Evolutionary conservation across 2,113 vertebrate species (phyloP), one percentile per base, ranked within the genome.

Genomic region (Phylloscopus trochilus): DNA sequence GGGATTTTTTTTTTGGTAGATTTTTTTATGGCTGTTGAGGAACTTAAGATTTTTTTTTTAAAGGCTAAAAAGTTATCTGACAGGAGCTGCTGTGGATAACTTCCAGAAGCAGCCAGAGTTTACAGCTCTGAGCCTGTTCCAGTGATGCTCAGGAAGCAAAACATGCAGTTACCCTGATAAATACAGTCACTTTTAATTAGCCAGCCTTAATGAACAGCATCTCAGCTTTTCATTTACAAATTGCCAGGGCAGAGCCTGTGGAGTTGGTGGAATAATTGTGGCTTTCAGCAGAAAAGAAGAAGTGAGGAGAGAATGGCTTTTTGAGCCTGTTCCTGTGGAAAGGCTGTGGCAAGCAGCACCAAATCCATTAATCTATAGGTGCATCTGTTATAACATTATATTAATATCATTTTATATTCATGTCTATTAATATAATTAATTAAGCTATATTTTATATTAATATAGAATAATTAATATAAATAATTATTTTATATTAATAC

Each of bases 171-270:
- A 63, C 21, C 79, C 2, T 82, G 89, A 58, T 95, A 92, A 95
- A 88, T 55, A 74, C 12, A 89, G 44, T 56, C 93, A 92, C 73
- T 56, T 95, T 90, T 95, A 94, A 94, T 96, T 96, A 95, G 53
- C 90, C 75, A 83, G 43, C 41, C 78, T 66, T 95, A 75, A 92
- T 43, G 89, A 95, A 44, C 5, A 0, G 63, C 83, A n/a, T 41
- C 94, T 52, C 52, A 31, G 64, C 66, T 93, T 94, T 84, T 70
- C 82, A 55, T 89, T 88, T 79, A 83, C 93, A 93, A 63, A 83
- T 73, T 81, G 69, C 80, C 64, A 37, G 64, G 85, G 85, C 85
- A 87, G 67, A 56, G 72, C 37, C 0, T 9, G 56, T 39, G 46
- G 80, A 72, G 59, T 52, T 68, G 62, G 33, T 94, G 90, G 83